Conservation (phyloP, 2,797 vertebrate genomes). For the Synaphobranchus kaupii region DNA sequence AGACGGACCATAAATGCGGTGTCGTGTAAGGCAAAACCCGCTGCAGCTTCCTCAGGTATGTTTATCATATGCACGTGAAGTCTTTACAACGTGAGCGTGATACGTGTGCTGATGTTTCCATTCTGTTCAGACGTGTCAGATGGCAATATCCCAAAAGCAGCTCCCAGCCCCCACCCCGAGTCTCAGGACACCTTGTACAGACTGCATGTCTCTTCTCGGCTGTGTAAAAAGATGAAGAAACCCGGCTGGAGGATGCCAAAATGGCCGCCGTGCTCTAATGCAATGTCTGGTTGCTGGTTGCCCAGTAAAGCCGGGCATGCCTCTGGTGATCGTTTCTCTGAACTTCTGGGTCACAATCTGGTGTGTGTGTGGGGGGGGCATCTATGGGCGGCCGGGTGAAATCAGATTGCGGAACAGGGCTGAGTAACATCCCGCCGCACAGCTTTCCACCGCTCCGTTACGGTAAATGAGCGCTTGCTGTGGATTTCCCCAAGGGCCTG, state of each 20-base stretch:
- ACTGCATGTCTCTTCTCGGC: neutral
- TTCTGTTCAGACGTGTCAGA: slow-evolving; percentile 11
- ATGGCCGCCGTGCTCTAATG: too few species aligned
- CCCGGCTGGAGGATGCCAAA: neutral
- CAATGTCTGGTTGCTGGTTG: neutral
- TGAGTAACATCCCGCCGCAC: neutral
- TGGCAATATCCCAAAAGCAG: neutral
- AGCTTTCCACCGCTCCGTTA: slow-evolving; percentile 45
- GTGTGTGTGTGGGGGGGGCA: neutral
- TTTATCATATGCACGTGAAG: neutral
- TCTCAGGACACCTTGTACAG: neutral
- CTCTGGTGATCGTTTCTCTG: neutral
- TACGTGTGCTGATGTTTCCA: slow-evolving; percentile 6
- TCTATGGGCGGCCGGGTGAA: neutral
- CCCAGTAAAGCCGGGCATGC: neutral
- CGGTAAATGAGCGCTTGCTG: slow-evolving; percentile 50
- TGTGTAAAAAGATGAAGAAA: neutral
- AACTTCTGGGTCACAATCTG: neutral
- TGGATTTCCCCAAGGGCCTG: slow-evolving; percentile 28
- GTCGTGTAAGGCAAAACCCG: neutral
- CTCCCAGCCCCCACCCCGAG: neutral
- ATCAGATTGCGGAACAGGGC: neutral
- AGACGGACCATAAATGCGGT: neutral
- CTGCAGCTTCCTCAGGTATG: neutral
- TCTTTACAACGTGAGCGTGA: slow-evolving; percentile 21